Evolutionary conservation across 2,888 invertebrate species (phyloP), one percentile per base, ranked within the genome.

Genomic region (Bombylius discolor): DNA sequence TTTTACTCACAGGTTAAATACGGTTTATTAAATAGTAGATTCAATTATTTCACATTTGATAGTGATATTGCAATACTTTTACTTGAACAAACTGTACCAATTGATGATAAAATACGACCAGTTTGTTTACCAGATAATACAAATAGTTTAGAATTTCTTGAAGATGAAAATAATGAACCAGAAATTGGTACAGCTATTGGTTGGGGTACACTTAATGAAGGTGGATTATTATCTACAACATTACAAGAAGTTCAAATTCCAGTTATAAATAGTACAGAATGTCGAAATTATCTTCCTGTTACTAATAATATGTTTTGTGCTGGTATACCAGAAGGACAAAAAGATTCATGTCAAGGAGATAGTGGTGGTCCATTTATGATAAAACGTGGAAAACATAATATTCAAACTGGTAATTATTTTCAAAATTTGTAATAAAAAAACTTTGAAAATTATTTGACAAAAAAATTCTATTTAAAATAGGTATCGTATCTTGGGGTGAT

Each of bases 61-160:
- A 87, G 87, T 66, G 89, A 89, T 64, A 85, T 89, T 56, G 88
- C 87, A 0, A 69, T 89, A 39, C 66, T 89, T 23, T 79, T 79
- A 65, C 68, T 89, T 56, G 23, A 47, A 7, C 47, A 31, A 23
- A 78, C 80, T 56, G 69, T 79, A 51, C 70, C 75, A 67, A 75
- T 81, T 49, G 69, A 71, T 55, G 77, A 76, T 32, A 68, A 78
- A 23, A 70, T 87, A 55, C 76, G 82, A 44, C 88, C 89, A 0
- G 87, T 84, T 8, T 89, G 89, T 66, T 70, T 89, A 56, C 84
- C 89, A 0, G 71, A 76, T 1, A 64, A 71, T 23, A 23, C 23
- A 55, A 80, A 82, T 58, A 71, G 76, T 47, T 4, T 7, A 14
- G 47, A 47, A 9, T 23, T 14, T 23, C 9, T 23, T 23, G 47